Evolutionary conservation across 2,888 invertebrate genomes (phyloP).

Genomic region (Yponomeuta malinellus): DNA sequence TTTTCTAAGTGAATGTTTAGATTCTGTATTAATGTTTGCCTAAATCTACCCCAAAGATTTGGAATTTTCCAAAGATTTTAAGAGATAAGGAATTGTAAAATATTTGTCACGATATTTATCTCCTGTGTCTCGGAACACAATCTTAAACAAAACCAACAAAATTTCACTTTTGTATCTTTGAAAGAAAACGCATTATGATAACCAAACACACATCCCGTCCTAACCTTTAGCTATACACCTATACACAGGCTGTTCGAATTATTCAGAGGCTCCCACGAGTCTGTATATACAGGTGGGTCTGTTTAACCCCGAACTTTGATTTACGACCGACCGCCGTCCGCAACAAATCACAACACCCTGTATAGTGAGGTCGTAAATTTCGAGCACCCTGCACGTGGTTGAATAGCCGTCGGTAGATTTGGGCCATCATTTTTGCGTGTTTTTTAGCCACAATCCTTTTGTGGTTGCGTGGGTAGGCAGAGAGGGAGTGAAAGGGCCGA

Average conservation of each 20-base stretch:
- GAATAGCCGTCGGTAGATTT: slow-evolving; percentile 2
- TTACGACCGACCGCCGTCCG: slow-evolving; percentile 1
- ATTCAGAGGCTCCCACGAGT: background rate
- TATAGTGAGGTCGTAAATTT: slow-evolving; percentile 13
- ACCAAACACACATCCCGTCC: background rate
- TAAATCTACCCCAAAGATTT: too few species aligned
- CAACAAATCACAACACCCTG: slow-evolving; percentile 15
- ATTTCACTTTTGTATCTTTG: background rate
- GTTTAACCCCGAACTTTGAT: slow-evolving; percentile 15
- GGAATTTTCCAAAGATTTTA: too few species aligned
- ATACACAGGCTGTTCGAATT: slow-evolving; percentile 1
- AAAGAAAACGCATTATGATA: background rate
- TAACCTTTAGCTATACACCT: background rate
- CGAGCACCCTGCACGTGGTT: slow-evolving; percentile 11
- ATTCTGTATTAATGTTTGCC: too few species aligned
- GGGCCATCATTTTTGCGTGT: background rate
- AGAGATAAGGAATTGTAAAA: too few species aligned
- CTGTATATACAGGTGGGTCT: slow-evolving; percentile 8
- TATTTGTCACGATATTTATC: too few species aligned
- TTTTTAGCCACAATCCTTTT: background rate
- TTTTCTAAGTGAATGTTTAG: too few species aligned
- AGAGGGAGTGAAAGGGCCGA: background rate
- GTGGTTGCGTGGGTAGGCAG: background rate
- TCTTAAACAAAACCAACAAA: too few species aligned
- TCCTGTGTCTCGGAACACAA: too few species aligned